Percentiles rank a stretch among this genome's conserved stretches.
Conservation (phyloP, 2,888 invertebrate genomes). For the Carabus problematicus region DNA sequence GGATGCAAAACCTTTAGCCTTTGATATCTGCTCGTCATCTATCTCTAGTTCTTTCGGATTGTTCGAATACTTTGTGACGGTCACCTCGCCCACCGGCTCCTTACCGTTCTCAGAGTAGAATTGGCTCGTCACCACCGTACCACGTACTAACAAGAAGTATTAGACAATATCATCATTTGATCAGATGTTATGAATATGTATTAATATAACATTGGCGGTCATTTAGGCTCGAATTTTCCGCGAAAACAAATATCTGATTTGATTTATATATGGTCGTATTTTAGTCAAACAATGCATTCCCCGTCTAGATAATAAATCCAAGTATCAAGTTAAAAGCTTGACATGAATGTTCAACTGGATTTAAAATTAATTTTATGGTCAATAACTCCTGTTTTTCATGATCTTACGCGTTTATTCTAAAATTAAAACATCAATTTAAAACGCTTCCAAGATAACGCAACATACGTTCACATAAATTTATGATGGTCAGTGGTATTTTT, state of each 20-base stretch:
- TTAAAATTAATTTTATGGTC: conserved; percentile 6
- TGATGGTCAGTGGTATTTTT: no score
- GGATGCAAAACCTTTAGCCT: conserved; percentile 52
- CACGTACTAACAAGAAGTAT: conserved; percentile 66
- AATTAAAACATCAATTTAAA: conserved; percentile 12
- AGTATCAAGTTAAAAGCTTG: no score
- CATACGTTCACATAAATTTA: no score
- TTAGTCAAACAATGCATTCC: no score
- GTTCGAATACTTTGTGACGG: conserved; percentile 74
- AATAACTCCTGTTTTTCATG: conserved; percentile 10
- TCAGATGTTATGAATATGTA: conserved; percentile 16
- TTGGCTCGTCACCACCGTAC: conserved; percentile 72
- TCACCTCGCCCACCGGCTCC: conserved; percentile 72
- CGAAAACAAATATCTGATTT: no score
- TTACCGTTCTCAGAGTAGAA: conserved; percentile 74
- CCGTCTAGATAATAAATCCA: no score
- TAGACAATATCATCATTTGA: conserved; percentile 20
- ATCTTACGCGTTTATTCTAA: conserved; percentile 3
- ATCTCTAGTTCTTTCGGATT: conserved; percentile 65
- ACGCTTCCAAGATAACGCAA: no score
- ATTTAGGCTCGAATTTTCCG: no score
- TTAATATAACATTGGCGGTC: not conserved
- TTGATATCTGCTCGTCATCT: conserved; percentile 47
- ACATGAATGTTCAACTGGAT: conserved; percentile 1
- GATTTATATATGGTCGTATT: no score